These are phyloP conservation scores for Alethe diademata DNA, from an alignment of 2,113 vertebrate species.

Conservation along the genomic window DNA sequence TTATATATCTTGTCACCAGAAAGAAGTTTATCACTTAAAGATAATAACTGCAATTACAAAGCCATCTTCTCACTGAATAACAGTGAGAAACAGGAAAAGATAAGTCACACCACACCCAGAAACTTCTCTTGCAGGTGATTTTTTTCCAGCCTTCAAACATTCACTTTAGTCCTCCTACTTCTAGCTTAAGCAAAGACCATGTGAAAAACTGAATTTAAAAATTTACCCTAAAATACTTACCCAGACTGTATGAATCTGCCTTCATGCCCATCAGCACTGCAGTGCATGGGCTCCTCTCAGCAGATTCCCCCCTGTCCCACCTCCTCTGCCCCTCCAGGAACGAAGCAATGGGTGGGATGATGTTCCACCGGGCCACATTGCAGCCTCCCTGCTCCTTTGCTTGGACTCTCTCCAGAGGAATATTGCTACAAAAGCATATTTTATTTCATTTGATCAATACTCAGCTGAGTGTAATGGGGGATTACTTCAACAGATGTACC, in stretches of 20 bases:
- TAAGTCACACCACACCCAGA: conserved; percentile 28
- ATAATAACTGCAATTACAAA: conserved; percentile 15
- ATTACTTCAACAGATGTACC: background rate
- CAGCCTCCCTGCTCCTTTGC: background rate
- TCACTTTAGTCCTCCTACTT: background rate
- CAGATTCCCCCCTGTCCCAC: background rate
- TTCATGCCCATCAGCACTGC: background rate
- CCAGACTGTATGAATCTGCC: background rate
- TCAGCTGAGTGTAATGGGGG: background rate
- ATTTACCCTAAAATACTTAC: background rate
- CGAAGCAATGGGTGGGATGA: background rate
- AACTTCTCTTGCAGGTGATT: conserved; percentile 14
- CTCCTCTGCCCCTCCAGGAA: background rate
- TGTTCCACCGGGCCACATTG: background rate
- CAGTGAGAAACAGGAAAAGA: conserved; percentile 52
- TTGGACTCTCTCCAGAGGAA: background rate
- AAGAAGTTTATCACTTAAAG: background rate
- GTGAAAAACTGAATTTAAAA: background rate
- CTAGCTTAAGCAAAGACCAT: background rate
- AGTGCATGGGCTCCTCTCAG: background rate
- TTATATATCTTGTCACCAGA: background rate
- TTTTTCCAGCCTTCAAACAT: conserved; percentile 12
- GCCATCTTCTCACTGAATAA: background rate
- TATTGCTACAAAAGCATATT: background rate
- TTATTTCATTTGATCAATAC: background rate